Conservation (phyloP, 92 coral and sea anemone genomes). For the Actinernus sp. region DNA sequence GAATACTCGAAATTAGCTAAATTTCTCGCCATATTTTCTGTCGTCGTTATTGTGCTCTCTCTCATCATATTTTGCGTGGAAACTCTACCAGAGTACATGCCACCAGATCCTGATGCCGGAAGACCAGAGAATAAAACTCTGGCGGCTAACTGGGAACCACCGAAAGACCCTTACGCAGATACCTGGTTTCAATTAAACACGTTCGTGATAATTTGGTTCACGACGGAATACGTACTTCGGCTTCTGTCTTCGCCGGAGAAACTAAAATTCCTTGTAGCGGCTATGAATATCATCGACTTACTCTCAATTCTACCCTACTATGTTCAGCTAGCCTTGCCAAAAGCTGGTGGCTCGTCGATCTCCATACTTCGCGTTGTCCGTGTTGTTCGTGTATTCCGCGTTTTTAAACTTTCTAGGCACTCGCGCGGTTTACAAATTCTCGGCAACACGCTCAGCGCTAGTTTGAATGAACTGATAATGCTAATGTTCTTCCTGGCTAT, state of each 20-base stretch:
- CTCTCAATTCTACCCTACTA: slow-evolving; percentile 94
- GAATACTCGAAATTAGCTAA: slow-evolving; percentile 86
- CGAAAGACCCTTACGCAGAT: slow-evolving; percentile 70
- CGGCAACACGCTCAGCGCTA: slow-evolving; percentile 94
- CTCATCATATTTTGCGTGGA: slow-evolving; percentile 94
- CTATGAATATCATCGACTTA: slow-evolving; percentile 93
- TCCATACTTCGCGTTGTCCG: slow-evolving; percentile 98
- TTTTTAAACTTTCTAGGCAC: slow-evolving; percentile 97
- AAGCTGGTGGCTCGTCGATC: slow-evolving; percentile 83
- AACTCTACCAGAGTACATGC: slow-evolving; percentile 83
- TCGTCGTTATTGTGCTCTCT: slow-evolving; percentile 84
- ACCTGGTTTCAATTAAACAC: slow-evolving; percentile 91
- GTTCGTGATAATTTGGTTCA: slow-evolving; percentile 90
- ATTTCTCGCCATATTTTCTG: slow-evolving; percentile 91
- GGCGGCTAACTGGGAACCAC: slow-evolving; percentile 43
- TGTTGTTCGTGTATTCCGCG: slow-evolving; percentile 99
- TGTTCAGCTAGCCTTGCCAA: slow-evolving; percentile 82
- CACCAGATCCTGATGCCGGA: slow-evolving; percentile 12
- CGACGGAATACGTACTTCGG: slow-evolving; percentile 90
- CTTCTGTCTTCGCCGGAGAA: slow-evolving; percentile 86
- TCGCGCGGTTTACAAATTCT: slow-evolving; percentile 98
- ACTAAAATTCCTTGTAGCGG: slow-evolving; percentile 81
- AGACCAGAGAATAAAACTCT: slow-evolving; percentile 67
- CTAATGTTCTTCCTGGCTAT: slow-evolving; percentile 93
- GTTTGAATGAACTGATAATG: slow-evolving; percentile 95